These are phyloP conservation scores for Serilophus lunatus DNA, from an alignment of 2,113 vertebrate genomes.

Conservation along the genomic window DNA sequence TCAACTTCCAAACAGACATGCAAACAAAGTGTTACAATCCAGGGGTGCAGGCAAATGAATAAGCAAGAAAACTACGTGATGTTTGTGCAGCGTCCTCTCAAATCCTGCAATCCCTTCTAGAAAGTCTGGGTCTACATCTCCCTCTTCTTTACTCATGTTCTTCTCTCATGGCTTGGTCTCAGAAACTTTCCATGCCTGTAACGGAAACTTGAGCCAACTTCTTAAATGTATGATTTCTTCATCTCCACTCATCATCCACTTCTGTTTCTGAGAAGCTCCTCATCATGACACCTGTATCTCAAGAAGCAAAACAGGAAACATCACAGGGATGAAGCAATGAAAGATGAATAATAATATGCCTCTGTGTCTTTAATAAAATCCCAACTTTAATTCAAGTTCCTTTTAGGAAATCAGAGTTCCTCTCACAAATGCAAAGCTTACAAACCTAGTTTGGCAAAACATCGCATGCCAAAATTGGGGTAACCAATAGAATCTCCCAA, in stretches of 20 bases:
- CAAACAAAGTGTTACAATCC: constrained; percentile 40
- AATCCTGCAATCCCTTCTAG: constrained; percentile 67
- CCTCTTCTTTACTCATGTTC: constrained; percentile 70
- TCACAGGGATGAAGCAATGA: constrained; percentile 68
- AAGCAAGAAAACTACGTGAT: constrained; percentile 38
- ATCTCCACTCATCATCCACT: constrained; percentile 69
- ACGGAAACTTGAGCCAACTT: constrained; percentile 68
- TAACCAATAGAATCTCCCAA: neutral
- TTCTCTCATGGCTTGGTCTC: constrained; percentile 63
- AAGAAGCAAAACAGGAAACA: constrained; percentile 73
- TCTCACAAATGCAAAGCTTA: neutral
- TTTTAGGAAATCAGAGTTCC: constrained; percentile 40
- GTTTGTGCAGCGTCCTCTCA: constrained; percentile 50
- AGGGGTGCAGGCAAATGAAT: constrained; percentile 24
- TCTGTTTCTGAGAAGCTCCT: constrained; percentile 67
- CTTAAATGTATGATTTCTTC: constrained; percentile 69
- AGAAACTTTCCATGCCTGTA: constrained; percentile 66
- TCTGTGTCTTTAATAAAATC: constrained; percentile 68
- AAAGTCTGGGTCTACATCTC: constrained; percentile 64
- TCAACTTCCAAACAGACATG: constrained; percentile 40
- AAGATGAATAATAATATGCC: constrained; percentile 57
- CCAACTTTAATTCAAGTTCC: constrained; percentile 52
- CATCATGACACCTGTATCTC: constrained; percentile 72
- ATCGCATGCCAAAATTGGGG: neutral
- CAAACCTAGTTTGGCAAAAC: neutral